Evolutionary conservation across 2,888 invertebrate genomes (phyloP).

Genomic region (Melolontha melolontha): DNA sequence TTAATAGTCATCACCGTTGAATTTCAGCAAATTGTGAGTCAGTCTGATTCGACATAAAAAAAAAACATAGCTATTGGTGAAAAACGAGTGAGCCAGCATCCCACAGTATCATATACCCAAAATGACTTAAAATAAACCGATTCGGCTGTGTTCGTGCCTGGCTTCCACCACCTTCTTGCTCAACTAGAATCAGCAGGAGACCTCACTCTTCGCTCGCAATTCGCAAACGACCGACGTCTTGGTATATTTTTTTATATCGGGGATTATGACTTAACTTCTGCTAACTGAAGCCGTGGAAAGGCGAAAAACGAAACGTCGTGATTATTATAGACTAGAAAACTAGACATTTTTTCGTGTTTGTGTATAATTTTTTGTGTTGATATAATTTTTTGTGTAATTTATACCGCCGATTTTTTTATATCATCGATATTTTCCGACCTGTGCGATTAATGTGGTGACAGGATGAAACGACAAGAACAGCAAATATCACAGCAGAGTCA

Average conservation of each 20-base stretch:
- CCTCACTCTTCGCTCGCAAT: slow-evolving; percentile 88
- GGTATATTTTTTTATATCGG: slow-evolving; percentile 74
- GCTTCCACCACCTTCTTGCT: slow-evolving; percentile 52
- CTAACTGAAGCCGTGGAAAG: slow-evolving; percentile 71
- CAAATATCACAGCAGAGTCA: slow-evolving; percentile 62
- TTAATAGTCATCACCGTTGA: slow-evolving; percentile 30
- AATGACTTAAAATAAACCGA: slow-evolving; percentile 59
- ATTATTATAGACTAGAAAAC: slow-evolving; percentile 55
- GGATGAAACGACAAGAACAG: slow-evolving; percentile 81
- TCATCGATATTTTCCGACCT: slow-evolving; percentile 52
- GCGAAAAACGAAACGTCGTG: slow-evolving; percentile 57
- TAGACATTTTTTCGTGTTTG: slow-evolving; percentile 56
- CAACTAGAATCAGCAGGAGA: slow-evolving; percentile 58
- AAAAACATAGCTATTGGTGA: slow-evolving; percentile 31
- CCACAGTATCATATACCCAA: slow-evolving; percentile 50
- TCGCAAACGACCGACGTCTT: slow-evolving; percentile 96
- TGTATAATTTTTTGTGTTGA: slow-evolving; percentile 49
- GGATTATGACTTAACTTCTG: slow-evolving; percentile 84
- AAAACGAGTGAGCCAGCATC: slow-evolving; percentile 34
- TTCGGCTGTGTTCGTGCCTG: slow-evolving; percentile 50
- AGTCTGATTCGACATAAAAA: slow-evolving; percentile 21
- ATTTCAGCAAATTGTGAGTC: slow-evolving; percentile 32
- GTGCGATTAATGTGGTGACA: slow-evolving; percentile 65
- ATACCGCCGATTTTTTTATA: slow-evolving; percentile 54
- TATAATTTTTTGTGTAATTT: slow-evolving; percentile 53